A percentile compares a stretch with the other conserved stretches of the same genome.
phyloP scores from a whole-genome alignment of 2,797 vertebrate species.

The Mus spretus region DNA sequence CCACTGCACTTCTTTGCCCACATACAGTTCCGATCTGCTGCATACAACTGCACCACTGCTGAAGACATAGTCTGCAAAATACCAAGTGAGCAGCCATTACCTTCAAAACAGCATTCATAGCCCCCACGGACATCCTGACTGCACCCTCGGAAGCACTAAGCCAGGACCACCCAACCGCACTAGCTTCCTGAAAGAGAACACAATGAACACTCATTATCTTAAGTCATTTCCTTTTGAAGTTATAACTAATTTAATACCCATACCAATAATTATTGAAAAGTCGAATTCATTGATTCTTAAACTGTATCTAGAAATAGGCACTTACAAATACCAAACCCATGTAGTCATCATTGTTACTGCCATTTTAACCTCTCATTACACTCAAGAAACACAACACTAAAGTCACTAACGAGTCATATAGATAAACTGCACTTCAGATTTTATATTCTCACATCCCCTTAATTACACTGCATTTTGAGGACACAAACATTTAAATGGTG shows the following conservation, averaged over 20 bases:
- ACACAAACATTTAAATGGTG: neutral
- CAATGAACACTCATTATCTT: slow-evolving; percentile 51
- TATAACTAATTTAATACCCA: slow-evolving; percentile 42
- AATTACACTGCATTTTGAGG: neutral
- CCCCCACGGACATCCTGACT: neutral
- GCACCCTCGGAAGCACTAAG: neutral
- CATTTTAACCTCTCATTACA: slow-evolving; percentile 24
- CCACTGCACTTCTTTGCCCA: slow-evolving; percentile 98
- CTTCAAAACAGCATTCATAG: slow-evolving; percentile 41
- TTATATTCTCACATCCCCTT: neutral
- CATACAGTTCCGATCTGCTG: slow-evolving; percentile 92
- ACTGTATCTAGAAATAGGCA: neutral
- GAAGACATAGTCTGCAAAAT: slow-evolving; percentile 94
- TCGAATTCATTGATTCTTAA: slow-evolving; percentile 54
- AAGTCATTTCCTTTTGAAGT: slow-evolving; percentile 53
- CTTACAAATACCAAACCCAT: slow-evolving; percentile 29
- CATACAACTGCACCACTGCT: slow-evolving; percentile 97
- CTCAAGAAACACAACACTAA: slow-evolving; percentile 21
- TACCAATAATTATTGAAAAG: slow-evolving; percentile 52
- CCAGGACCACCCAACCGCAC: neutral
- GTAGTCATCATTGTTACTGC: slow-evolving; percentile 42
- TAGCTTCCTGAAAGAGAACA: neutral
- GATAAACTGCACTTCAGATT: slow-evolving; percentile 33
- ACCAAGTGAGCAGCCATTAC: slow-evolving; percentile 67
- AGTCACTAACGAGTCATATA: neutral